These are phyloP conservation scores for Liparis tanakae DNA, from an alignment of 2,797 vertebrate genomes.

Conservation along the genomic window DNA sequence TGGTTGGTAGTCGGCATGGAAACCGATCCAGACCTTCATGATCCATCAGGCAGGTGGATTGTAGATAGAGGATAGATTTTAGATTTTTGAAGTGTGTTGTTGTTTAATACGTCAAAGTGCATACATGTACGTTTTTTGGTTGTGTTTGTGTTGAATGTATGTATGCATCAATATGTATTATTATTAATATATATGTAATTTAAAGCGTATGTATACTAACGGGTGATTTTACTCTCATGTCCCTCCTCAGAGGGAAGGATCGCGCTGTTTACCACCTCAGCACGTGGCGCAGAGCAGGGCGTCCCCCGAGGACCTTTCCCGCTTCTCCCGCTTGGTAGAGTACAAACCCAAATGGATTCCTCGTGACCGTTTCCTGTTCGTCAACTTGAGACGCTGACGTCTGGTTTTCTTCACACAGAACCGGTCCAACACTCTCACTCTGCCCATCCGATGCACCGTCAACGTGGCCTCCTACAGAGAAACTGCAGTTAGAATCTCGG, in stretches of 20 bases:
- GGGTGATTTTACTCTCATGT: conserved; percentile 17
- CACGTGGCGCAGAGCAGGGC: conserved; percentile 82
- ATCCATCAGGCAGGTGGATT: too few relatives aligned
- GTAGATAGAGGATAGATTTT: too few relatives aligned
- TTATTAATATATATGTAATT: neutral
- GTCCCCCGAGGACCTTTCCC: conserved; percentile 87
- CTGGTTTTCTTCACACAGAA: conserved; percentile 82
- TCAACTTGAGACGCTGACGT: neutral
- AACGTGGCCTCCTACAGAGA: conserved; percentile 87
- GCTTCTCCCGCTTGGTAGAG: conserved; percentile 88
- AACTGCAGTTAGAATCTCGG: conserved; percentile 81
- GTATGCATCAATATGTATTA: too few relatives aligned
- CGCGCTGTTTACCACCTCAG: conserved; percentile 80
- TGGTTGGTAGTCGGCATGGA: too few relatives aligned
- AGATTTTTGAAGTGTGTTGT: too few relatives aligned
- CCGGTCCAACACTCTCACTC: conserved; percentile 87
- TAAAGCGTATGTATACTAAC: conserved; percentile 11
- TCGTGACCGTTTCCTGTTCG: neutral
- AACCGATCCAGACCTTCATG: too few relatives aligned
- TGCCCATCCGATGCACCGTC: conserved; percentile 89
- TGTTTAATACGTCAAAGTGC: too few relatives aligned
- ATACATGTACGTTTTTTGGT: neutral
- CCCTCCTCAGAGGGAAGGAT: conserved; percentile 78
- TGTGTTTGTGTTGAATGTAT: neutral
- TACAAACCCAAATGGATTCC: neutral